Evolutionary conservation across 2,888 invertebrate genomes (phyloP), one percentile per base, ranked within the genome.

Genomic region (Agrochola lychnidis): DNA sequence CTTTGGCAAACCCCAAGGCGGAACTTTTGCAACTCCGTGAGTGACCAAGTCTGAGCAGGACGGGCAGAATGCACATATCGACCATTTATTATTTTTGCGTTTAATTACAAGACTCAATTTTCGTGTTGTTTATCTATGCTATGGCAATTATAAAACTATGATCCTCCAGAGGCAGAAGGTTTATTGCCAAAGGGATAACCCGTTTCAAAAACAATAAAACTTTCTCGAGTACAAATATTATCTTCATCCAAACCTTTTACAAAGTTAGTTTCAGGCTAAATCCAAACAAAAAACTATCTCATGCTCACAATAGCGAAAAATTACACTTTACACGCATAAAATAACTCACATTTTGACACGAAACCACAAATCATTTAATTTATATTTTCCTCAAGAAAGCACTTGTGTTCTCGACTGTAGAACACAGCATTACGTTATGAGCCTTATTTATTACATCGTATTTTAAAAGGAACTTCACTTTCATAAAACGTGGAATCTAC

Each of bases 391-490:
- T 22, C n/a, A 71, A 67, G 66, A 68, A 69, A 80, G 48, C 61
- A 75, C 81, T 82, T 81, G 61, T 79, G 79, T 79, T 68, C 45
- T 63, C 73, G 76, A 71, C 80, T 82, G 83, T 88, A 87, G 83
- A 53, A 66, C 77, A 70, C 56, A 51, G 70, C 73, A 82, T 86
- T 79, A 77, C 76, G 53, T 42, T 81, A 77, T 78, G 78, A 79
- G 70, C 70, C 62, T 84, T 87, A 86, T 89, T 89, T 87, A 87
- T 87, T 76, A 76, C 70, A 59, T 86, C 83, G 76, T 87, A 88
- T 86, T 87, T 85, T 59, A 79, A 85, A 85, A 84, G 73, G 70
- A 80, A 81, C 79, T 78, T 78, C 73, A 83, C 79, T 86, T 84
- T 82, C 70, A 81, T 86, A 86, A 79, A 84, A 72, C 67, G 51